Conservation (phyloP, 2,797 vertebrate species). For the Sternotherus odoratus region DNA sequence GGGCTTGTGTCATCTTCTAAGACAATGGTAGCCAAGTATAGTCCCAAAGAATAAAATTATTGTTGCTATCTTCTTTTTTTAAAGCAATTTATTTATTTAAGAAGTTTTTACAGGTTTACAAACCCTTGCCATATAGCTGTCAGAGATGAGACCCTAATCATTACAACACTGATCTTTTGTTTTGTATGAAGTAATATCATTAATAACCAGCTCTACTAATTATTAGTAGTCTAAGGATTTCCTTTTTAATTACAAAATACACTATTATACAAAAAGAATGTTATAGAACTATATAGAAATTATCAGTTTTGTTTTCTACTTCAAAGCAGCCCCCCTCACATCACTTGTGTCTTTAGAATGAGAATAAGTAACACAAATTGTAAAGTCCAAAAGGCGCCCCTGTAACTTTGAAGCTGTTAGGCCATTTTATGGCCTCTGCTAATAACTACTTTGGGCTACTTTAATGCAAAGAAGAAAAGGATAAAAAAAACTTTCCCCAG, state of each 20-base stretch:
- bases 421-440: conserved; percentile 51
- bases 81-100: background rate
- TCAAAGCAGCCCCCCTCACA: background rate
- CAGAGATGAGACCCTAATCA: background rate
- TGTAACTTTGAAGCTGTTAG: conserved; percentile 50
- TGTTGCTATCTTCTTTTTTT: background rate
- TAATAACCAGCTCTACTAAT: background rate
- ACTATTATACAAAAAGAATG: conserved; percentile 24
- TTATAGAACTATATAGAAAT: conserved; percentile 56
- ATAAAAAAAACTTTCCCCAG: conserved; percentile 49
- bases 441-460: conserved; percentile 63
- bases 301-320: background rate
- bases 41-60: background rate
- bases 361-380: conserved; percentile 11
- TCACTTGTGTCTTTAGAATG: background rate
- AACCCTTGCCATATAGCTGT: background rate
- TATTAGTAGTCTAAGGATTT: background rate
- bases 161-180: background rate
- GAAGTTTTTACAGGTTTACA: background rate
- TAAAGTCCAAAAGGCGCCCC: conserved; percentile 55
- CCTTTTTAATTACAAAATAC: conserved; percentile 60
- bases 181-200: background rate
- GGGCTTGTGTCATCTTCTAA: conserved; percentile 15
- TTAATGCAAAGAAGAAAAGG: conserved; percentile 60
- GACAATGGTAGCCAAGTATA: conserved; percentile 24